Conservation (phyloP, 2,797 vertebrate genomes). For the Melanotaenia nigrans region DNA sequence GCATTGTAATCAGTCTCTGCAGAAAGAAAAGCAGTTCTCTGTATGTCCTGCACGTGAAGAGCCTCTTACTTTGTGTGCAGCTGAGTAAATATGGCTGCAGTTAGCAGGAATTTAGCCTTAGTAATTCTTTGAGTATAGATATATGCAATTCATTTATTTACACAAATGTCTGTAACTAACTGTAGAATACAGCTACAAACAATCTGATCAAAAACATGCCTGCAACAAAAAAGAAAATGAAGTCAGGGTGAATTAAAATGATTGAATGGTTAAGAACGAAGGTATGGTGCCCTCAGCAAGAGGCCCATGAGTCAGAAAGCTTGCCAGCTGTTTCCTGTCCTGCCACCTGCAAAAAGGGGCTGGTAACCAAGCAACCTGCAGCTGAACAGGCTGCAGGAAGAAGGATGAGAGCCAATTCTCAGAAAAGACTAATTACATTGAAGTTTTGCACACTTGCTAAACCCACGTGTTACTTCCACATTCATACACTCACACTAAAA, state of each 20-base stretch:
- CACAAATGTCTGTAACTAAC: background rate
- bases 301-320: constrained; percentile 35
- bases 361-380: constrained; percentile 9
- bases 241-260: too few species aligned
- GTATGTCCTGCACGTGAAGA: constrained; percentile 66
- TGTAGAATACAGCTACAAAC: background rate
- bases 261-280: too few species aligned
- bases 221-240: too few species aligned
- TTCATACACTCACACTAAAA: background rate
- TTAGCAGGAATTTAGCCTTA: background rate
- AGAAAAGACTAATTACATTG: background rate
- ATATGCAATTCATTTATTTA: background rate
- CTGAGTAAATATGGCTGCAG: constrained; percentile 28
- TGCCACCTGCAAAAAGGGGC: constrained; percentile 15
- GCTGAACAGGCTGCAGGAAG: constrained; percentile 2
- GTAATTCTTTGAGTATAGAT: background rate
- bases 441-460: background rate
- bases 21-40: constrained; percentile 52
- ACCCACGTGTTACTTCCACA: background rate
- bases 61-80: constrained; percentile 34
- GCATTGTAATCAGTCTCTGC: constrained; percentile 36
- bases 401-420: background rate
- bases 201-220: background rate
- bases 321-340: constrained; percentile 59
- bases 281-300: too few species aligned